phyloP scores from a whole-genome alignment of 92 coral and sea anemone species.

The Parazoanthus atlanticus region DNA sequence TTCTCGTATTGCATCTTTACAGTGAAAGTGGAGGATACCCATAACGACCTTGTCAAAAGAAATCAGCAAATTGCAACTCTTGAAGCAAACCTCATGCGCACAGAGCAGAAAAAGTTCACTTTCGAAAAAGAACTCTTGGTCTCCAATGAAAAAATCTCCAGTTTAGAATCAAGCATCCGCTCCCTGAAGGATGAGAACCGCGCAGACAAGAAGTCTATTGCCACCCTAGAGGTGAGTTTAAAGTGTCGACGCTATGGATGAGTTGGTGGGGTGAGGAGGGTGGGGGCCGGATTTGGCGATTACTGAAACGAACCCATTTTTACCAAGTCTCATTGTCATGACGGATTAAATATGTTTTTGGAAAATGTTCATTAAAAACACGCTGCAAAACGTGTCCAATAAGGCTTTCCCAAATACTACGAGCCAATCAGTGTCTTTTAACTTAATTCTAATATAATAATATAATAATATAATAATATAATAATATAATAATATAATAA shows the following conservation, averaged over 20 bases:
- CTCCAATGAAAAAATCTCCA: slow-evolving; percentile 78
- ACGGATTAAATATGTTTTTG: no score
- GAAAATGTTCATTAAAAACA: no score
- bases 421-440: no score
- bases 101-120: slow-evolving; percentile 83
- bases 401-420: no score
- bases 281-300: not conserved
- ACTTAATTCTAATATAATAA: no score
- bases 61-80: slow-evolving; percentile 84
- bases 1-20: not conserved
- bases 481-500: no score
- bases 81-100: slow-evolving; percentile 73
- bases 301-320: no score
- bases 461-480: no score
- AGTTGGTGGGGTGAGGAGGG: not conserved
- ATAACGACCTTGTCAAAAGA: slow-evolving; percentile 79
- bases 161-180: slow-evolving; percentile 72
- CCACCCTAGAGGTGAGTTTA: slow-evolving; percentile 68
- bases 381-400: no score
- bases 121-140: slow-evolving; percentile 88
- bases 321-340: no score
- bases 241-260: not conserved
- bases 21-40: slow-evolving; percentile 74
- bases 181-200: slow-evolving; percentile 83
- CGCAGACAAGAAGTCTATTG: slow-evolving; percentile 86